Evolutionary conservation across 2,888 invertebrate genomes (phyloP).

Genomic region (Barypeithes pellucidus): DNA sequence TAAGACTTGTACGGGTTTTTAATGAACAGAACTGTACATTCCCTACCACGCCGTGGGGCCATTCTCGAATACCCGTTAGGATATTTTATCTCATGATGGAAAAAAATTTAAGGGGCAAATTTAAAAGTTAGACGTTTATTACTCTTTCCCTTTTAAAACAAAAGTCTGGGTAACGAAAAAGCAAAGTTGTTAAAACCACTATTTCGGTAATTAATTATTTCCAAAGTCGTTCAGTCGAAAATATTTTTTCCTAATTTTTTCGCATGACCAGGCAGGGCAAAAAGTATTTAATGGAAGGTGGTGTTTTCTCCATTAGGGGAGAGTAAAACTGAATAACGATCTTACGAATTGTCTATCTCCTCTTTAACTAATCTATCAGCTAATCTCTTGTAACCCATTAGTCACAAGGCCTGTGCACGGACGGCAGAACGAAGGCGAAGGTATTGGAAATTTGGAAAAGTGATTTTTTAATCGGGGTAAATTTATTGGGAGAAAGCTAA

Average conservation of each 20-base stretch:
- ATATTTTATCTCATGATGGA: not conserved
- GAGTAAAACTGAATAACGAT: slow-evolving; percentile 45
- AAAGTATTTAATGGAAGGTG: slow-evolving; percentile 36
- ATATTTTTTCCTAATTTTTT: slow-evolving; percentile 34
- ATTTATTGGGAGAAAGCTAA: slow-evolving; percentile 29
- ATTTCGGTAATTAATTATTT: slow-evolving; percentile 26
- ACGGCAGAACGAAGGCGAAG: slow-evolving; percentile 23
- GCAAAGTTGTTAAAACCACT: slow-evolving; percentile 21
- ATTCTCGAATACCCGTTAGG: not conserved
- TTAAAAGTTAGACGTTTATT: slow-evolving; percentile 10
- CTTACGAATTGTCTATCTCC: slow-evolving; percentile 51
- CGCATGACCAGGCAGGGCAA: slow-evolving; percentile 23
- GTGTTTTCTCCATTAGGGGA: slow-evolving; percentile 43
- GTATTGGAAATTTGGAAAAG: slow-evolving; percentile 31
- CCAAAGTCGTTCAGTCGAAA: slow-evolving; percentile 24
- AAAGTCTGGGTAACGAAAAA: slow-evolving; percentile 7
- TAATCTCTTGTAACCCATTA: slow-evolving; percentile 51
- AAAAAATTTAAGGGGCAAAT: not conserved
- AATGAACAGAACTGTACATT: too few species aligned
- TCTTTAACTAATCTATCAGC: slow-evolving; percentile 52
- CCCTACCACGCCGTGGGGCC: too few species aligned
- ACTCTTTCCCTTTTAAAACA: slow-evolving; percentile 17
- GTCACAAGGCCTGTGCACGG: slow-evolving; percentile 44
- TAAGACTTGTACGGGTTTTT: too few species aligned
- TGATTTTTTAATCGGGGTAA: slow-evolving; percentile 31